phyloP scores from a whole-genome alignment of 2,797 vertebrate genomes.

The Cossypha polioptera region DNA sequence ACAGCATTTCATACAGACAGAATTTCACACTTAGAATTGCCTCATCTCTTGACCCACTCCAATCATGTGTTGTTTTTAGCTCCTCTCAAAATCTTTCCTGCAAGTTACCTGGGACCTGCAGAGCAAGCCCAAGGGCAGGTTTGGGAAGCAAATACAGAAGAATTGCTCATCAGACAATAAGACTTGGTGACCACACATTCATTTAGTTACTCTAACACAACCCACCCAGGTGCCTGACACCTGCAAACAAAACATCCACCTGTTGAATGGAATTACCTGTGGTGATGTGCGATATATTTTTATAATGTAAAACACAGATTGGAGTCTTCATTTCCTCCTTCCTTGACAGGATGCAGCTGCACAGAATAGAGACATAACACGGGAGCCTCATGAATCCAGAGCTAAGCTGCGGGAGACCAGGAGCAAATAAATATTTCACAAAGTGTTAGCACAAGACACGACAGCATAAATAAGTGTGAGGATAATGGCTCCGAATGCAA shows the following conservation, averaged over 20 bases:
- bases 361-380: neutral
- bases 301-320: constrained; percentile 22
- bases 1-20: neutral
- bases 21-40: neutral
- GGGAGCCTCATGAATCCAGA: constrained; percentile 39
- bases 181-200: neutral
- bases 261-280: neutral
- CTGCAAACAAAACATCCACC: neutral
- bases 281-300: neutral
- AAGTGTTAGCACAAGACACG: constrained; percentile 55
- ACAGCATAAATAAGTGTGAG: constrained; percentile 65
- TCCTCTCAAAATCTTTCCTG: neutral
- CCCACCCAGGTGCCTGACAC: neutral
- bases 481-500: constrained; percentile 57
- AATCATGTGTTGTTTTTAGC: fast-evolving
- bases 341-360: constrained; percentile 46
- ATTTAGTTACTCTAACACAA: neutral
- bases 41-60: neutral
- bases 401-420: constrained; percentile 42
- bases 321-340: neutral
- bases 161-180: neutral
- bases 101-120: neutral
- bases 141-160: neutral
- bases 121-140: neutral
- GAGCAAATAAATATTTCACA: constrained; percentile 73